Base-by-base conservation (phyloP, 2,888 invertebrate genomes). In the Gisinianus flammeolus region DNA sequence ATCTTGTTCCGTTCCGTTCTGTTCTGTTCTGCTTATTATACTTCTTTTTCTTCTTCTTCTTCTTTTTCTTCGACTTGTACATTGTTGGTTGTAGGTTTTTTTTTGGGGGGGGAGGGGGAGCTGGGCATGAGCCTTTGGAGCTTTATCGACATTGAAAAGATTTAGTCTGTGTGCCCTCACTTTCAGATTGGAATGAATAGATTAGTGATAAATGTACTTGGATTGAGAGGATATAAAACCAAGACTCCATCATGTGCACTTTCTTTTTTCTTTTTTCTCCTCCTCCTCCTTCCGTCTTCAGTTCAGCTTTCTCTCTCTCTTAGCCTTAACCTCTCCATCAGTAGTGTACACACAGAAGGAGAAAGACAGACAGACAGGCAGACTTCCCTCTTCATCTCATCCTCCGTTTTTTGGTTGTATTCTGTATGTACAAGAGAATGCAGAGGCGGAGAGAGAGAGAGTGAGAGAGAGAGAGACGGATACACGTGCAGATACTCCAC, bases 121-220 rank as follows among this genome's bases (percentile, higher is more conserved):
- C 35, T n/a, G n/a, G 68, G 44, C 35, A 33, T 22, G 33, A 22
- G 16, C 30, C n/a, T 28, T 24, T 5, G 52, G 71, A 71, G 28
- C 22, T 52, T 52, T 52, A 71, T 71, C 54, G 28, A 54, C 71
- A 71, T 71, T 71, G 71, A 71, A 71, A 71, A 58, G 58, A 24
- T 24, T 22, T 24, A 58, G 58, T 22, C 58, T 58, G 22, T 35
- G 35, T 22, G 22, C n/a, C 58, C n/a, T 58, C 58, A n/a, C 12
- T 67, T 19, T 67, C 31, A 67, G 67, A 67, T 71, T 71, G 52
- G 54, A 71, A 71, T 71, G 71, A 71, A 71, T 71, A 71, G 71
- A 71, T 71, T 71, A 71, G 71, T 71, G 71, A 71, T 54, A 54
- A 71, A 71, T 71, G 71, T 71, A 71, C 71, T 71, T 44, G 71